Conservation (phyloP, 53 echinoderm and acorn worm genomes). For the Henricia sp. region DNA sequence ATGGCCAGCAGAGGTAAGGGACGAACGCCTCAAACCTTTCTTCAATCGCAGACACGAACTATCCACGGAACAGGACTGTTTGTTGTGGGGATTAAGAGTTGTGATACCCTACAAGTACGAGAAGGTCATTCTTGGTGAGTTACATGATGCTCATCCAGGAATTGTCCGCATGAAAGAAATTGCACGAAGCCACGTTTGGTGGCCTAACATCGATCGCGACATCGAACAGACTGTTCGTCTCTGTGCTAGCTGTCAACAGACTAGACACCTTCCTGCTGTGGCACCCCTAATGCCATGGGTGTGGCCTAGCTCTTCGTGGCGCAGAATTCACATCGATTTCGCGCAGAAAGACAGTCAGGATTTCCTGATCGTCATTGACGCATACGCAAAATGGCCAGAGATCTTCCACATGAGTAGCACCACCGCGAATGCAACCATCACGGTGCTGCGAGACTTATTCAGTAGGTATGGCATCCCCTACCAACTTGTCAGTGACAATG, state of each 20-base stretch:
- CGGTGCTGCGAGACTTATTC: slow-evolving; percentile 26
- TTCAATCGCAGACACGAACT: slow-evolving; percentile 51
- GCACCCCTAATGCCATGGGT: slow-evolving; percentile 64
- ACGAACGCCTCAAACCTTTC: slow-evolving; percentile 31
- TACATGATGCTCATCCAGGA: slow-evolving; percentile 56
- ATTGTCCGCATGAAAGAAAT: slow-evolving; percentile 71
- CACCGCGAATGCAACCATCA: slow-evolving; percentile 55
- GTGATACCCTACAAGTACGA: slow-evolving; percentile 60
- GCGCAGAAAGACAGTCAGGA: slow-evolving; percentile 58
- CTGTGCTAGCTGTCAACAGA: slow-evolving; percentile 52
- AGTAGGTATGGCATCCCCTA: slow-evolving; percentile 14
- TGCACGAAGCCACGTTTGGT: slow-evolving; percentile 66
- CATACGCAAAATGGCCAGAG: slow-evolving; percentile 67
- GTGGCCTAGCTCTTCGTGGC: slow-evolving; percentile 57
- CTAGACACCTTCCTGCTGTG: slow-evolving; percentile 15
- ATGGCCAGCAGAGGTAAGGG: slow-evolving; percentile 30
- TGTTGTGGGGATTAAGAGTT: slow-evolving; percentile 69
- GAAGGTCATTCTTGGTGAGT: slow-evolving; percentile 39
- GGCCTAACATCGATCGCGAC: slow-evolving; percentile 62
- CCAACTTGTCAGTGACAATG: slow-evolving; percentile 33
- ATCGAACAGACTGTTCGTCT: slow-evolving; percentile 49
- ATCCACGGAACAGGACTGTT: slow-evolving; percentile 58
- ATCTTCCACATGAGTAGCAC: slow-evolving; percentile 63
- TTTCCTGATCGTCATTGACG: slow-evolving; percentile 48
- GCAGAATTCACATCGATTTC: slow-evolving; percentile 57